Conservation (phyloP, 2,888 invertebrate species). For the Timema podura region DNA sequence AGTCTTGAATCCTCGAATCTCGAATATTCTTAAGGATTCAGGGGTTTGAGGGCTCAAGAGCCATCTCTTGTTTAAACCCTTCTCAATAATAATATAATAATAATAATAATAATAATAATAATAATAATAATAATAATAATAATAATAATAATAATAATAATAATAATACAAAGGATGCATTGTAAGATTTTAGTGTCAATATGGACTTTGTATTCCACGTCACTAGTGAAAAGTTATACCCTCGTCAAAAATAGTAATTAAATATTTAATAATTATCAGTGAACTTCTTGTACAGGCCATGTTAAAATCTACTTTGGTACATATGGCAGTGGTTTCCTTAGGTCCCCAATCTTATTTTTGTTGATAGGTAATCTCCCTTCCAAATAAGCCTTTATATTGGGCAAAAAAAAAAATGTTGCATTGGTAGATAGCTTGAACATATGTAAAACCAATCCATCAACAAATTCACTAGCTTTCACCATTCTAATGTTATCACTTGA, state of each 20-base stretch:
- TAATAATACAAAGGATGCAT: no score
- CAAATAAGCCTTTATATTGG: background rate
- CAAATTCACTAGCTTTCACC: background rate
- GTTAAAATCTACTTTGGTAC: background rate
- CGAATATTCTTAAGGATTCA: no score
- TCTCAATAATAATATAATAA: no score
- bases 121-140: no score
- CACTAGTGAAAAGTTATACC: no score
- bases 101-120: no score
- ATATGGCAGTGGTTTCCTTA: conserved; percentile 6
- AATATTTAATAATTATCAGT: background rate
- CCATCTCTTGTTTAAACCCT: no score
- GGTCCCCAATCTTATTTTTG: background rate
- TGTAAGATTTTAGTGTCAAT: no score
- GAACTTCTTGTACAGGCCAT: background rate
- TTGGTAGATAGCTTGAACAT: background rate
- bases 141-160: no score
- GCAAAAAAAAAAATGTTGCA: background rate
- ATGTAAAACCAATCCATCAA: conserved; percentile 2
- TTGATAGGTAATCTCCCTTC: background rate
- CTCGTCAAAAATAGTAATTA: background rate
- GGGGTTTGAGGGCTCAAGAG: no score
- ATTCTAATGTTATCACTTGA: background rate
- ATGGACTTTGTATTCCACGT: no score
- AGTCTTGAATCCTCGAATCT: no score